Base-by-base conservation (phyloP, 2,888 invertebrate species). In the Tethea ocularis region DNA sequence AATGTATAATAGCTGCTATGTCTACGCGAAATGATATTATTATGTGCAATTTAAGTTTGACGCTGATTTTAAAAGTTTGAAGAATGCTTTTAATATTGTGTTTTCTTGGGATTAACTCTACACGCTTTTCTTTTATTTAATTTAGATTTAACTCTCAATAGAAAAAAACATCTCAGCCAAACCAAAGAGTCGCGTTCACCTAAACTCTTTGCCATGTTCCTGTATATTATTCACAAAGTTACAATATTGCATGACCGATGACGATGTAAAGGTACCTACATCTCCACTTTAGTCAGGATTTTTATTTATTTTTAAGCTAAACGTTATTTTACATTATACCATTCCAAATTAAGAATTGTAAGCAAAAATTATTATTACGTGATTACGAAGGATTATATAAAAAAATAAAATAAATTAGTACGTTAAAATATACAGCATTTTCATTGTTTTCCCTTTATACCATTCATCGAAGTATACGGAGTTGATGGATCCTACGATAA, bases 261-360 rank as follows among this genome's bases (percentile, higher is more conserved):
- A 68, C 72, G 68, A 72, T 75, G 72, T 78, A 78, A 77, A 26
- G 26, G 6, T 29, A 5, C 78, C 80, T 84, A 83, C 81, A 71
- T 74, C 80, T 75, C 75, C 77, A 79, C 81, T 20, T 54, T 72
- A 63, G 57, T 69, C 17, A 33, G 33, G 72, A 77, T 82, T 87
- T 87, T 91, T 88, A 91, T 90, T 92, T 91, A 89, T 89, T 91
- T 89, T 86, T 91, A 91, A 91, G 91, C 83, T 88, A 88, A 87
- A 86, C 81, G 79, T 80, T 33, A 86, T 80, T 86, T 85, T 84
- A 81, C 82, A 84, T 90, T 85, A 86, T 91, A 91, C 86, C 93
- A 93, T 93, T 93, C 92, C 92, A 93, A 92, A 91, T 89, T 92
- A 89, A 89, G 82, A 88, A 87, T 82, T 89, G 86, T 91, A 90